Base-by-base conservation (phyloP, 2,888 invertebrate genomes). In the Amphipoea oculea region DNA sequence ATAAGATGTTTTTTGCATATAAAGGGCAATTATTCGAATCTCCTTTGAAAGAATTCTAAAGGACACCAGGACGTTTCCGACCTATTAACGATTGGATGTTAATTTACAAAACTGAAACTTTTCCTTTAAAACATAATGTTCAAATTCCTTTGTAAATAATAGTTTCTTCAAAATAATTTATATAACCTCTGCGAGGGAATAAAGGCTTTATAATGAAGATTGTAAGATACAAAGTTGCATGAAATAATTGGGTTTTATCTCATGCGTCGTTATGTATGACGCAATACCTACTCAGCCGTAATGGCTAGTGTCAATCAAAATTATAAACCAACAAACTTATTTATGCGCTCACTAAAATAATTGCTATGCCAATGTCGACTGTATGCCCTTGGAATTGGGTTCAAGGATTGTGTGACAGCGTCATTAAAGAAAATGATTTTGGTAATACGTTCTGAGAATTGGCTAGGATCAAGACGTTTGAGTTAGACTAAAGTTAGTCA, bases 221-320 rank as follows among this genome's bases (percentile, higher is more conserved):
- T 9, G 62, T 86, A 90, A 85, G 76, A 88, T 88, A 80, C 79
- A 88, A 81, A 90, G 84, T 92, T 69, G 88, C 79, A 68, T 88
- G 78, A 75, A 84, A 80, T 83, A 80, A 88, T 85, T 86, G 80
- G 51, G 86, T 89, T 88, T 90, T 91, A 91, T 92, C 91, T 93
- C 92, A 93, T 94, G 93, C 94, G 94, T 94, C 93, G 94, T 94
- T 94, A 92, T 91, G 90, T 94, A 94, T 96, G 96, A 96, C 96
- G 96, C 95, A 96, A 96, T 95, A 93, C 92, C 94, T 94, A 94
- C 94, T 94, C 94, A 93, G 93, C 94, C 95, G 95, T 96, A 96
- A 96, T 96, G 96, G 96, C 94, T 92, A 95, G 95, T 96, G 96
- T 97, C 96, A 97, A 96, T 96, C 96, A 97, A 96, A 97, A 96